Evolutionary conservation across 2,113 vertebrate genomes (phyloP), one percentile per base, ranked within the genome.

Genomic region (Mirounga angustirostris): DNA sequence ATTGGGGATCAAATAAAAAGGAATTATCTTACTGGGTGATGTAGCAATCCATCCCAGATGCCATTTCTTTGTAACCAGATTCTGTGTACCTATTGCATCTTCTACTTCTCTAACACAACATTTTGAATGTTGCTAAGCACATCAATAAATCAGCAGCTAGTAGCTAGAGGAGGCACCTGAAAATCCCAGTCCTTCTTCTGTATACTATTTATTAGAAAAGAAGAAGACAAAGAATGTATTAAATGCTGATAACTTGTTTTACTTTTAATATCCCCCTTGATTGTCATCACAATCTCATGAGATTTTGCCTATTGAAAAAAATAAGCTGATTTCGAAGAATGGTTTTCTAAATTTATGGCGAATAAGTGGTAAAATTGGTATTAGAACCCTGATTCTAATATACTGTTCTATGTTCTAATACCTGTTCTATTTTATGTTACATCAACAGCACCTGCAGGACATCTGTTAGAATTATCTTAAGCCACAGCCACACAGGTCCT

Each of bases 91-190:
- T 73, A 21, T 46, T 82, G 7, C 4, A 40, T 82, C 4, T 8
- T 67, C 2, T 92, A 11, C 28, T 94, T 84, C 33, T 91, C 61
- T 79, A 93, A 74, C 1, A 50, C 1, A 40, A 63, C 13, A 50
- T 79, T 63, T 86, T 79, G 18, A 43, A 16, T 74, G 13, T 86
- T 78, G 40, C 30, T 65, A 83, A 95, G 4, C 2, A 69, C 5
- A 84, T 69, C 40, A 96, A n/a, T 76, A 91, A 93, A 88, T 94
- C 40, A 84, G 18, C 43, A 94, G 26, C 6, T 79, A n/a, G 26
- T 52, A 3, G 5, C 46, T 63, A 3, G 0, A 71, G 28, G 40
- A 73, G 2, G 6, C 1, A 21, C 4, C 67, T 86, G 40, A 89
- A 76, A 91, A 58, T 19, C 6, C 40, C 24, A 19, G 2, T 33